These are phyloP conservation scores for Apis dorsata DNA, from an alignment of 1,140 invertebrate genomes.

Conservation along the genomic window DNA sequence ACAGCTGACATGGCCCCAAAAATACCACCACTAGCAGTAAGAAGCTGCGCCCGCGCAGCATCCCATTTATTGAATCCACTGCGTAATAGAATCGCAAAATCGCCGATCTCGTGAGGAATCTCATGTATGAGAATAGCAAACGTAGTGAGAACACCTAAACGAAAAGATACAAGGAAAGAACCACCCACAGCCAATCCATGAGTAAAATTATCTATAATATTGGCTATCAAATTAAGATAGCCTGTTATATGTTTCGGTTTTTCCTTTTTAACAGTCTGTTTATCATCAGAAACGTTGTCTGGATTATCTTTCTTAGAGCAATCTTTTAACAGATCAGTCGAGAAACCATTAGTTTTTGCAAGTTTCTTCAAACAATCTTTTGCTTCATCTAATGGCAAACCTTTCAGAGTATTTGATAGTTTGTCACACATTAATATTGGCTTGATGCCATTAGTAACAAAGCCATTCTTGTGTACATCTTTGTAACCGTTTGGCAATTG, in stretches of 20 bases:
- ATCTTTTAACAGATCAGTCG: not conserved
- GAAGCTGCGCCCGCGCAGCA: slow-evolving; percentile 94
- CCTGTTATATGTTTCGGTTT: slow-evolving; percentile 86
- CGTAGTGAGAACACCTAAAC: slow-evolving; percentile 94
- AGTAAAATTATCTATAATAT: slow-evolving; percentile 98
- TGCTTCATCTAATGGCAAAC: slow-evolving; percentile 22
- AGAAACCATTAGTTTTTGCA: slow-evolving; percentile 38
- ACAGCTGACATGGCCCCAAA: slow-evolving; percentile 93
- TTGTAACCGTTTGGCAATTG: slow-evolving; percentile 13
- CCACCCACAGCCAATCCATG: slow-evolving; percentile 98
- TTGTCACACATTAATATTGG: slow-evolving; percentile 32
- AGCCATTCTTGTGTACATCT: slow-evolving; percentile 46
- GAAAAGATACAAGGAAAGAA: slow-evolving; percentile 93
- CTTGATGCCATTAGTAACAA: slow-evolving; percentile 33
- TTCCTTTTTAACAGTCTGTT: slow-evolving; percentile 9
- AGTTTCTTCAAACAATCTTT: slow-evolving; percentile 43
- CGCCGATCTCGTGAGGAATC: slow-evolving; percentile 98
- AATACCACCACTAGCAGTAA: slow-evolving; percentile 92
- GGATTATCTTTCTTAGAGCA: not conserved
- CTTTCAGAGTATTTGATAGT: slow-evolving; percentile 8
- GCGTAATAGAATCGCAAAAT: slow-evolving; percentile 97
- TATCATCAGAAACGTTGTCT: not conserved
- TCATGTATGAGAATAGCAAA: slow-evolving; percentile 98
- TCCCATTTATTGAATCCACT: slow-evolving; percentile 95
- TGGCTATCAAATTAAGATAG: slow-evolving; percentile 96